Conservation (phyloP, 2,113 vertebrate genomes). For the Tenebrosternarchus preto region DNA sequence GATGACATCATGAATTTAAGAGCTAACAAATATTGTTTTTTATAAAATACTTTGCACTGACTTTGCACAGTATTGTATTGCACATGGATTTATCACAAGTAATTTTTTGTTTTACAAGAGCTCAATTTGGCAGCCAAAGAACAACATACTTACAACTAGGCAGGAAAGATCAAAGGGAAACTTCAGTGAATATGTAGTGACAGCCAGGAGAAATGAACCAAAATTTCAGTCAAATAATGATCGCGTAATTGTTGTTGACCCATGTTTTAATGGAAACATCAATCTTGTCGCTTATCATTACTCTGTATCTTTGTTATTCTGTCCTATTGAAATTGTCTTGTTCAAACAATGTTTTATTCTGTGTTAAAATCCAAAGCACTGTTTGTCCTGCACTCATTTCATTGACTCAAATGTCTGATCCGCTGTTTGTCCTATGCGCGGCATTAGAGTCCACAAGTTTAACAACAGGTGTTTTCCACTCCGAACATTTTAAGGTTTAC, state of each 20-base stretch:
- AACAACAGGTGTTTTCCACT: background rate
- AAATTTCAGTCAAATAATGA: conserved; percentile 19
- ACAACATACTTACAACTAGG: conserved; percentile 7
- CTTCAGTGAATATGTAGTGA: conserved; percentile 25
- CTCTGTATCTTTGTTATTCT: conserved; percentile 37
- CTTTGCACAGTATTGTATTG: background rate
- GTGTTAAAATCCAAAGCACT: conserved; percentile 40
- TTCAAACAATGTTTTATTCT: conserved; percentile 31
- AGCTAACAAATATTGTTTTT: conserved; percentile 12
- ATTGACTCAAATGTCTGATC: conserved; percentile 45
- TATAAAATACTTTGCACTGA: conserved; percentile 15
- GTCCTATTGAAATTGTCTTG: conserved; percentile 41
- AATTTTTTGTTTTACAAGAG: background rate
- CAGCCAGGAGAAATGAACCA: conserved; percentile 22
- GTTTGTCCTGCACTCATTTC: conserved; percentile 50
- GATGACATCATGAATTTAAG: conserved; percentile 50
- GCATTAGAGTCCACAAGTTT: conserved; percentile 1
- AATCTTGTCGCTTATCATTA: conserved; percentile 33
- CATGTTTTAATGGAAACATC: conserved; percentile 31
- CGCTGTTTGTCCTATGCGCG: conserved; percentile 30
- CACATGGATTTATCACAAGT: conserved; percentile 5
- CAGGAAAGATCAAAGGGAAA: background rate
- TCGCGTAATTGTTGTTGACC: conserved; percentile 24
- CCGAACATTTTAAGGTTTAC: background rate
- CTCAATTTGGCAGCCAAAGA: conserved; percentile 2